A percentile compares a stretch with the other conserved stretches of the same genome.
Conservation (phyloP, 1,140 invertebrate genomes). For the Neodiprion fabricii region DNA sequence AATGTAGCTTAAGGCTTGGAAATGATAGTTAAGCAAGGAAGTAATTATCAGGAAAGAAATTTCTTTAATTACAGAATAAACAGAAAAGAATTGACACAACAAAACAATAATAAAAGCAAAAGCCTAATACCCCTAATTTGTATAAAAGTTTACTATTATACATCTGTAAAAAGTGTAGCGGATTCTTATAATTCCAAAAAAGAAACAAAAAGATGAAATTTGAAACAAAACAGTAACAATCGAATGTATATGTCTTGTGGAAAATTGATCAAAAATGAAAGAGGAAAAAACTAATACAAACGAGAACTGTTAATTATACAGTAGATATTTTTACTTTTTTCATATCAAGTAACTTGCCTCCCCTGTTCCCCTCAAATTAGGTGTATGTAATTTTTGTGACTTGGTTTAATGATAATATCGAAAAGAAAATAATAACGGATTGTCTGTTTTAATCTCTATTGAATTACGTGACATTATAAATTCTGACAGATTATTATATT, state of each 20-base stretch:
- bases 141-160: constrained; percentile 27
- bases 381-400: constrained; percentile 45
- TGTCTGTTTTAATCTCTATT: constrained; percentile 43
- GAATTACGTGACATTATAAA: constrained; percentile 37
- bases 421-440: constrained; percentile 25
- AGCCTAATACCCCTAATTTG: constrained; percentile 25
- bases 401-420: constrained; percentile 45
- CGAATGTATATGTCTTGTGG: neutral
- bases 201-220: neutral
- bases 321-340: constrained; percentile 10
- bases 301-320: neutral
- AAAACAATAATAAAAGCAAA: constrained; percentile 17
- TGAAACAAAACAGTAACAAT: too few relatives aligned
- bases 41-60: constrained; percentile 22
- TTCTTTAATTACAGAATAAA: constrained; percentile 13
- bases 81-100: constrained; percentile 18
- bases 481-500: constrained; percentile 45
- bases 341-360: neutral
- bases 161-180: neutral
- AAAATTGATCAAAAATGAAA: neutral
- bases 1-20: neutral
- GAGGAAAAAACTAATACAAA: neutral
- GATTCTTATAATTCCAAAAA: neutral
- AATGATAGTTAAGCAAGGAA: constrained; percentile 5
- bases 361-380: constrained; percentile 21